A percentile compares a stretch with the other conserved stretches of the same genome.
phyloP scores from a whole-genome alignment of 30 jellyfish, hydroid and myxozoan genomes.

The Aurelia sp. region DNA sequence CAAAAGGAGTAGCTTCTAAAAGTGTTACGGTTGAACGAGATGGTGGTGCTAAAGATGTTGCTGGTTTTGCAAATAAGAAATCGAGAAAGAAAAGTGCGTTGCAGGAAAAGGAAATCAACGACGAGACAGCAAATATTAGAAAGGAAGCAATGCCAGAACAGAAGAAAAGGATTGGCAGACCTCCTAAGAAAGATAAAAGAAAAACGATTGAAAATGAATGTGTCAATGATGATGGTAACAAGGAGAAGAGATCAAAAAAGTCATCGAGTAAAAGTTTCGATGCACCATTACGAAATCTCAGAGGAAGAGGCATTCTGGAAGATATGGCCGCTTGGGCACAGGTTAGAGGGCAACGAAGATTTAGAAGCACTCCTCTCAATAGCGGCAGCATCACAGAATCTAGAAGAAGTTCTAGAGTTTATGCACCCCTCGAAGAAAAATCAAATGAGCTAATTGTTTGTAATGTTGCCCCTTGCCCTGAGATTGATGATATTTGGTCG shows the following conservation, averaged over 20 bases:
- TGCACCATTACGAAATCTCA: neutral
- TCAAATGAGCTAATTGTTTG: constrained; percentile 1
- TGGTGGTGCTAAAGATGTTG: too few relatives aligned
- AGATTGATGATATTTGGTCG: neutral
- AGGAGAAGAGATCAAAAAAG: neutral
- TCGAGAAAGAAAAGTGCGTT: too few relatives aligned
- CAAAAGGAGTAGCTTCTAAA: too few relatives aligned
- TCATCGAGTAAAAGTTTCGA: too few relatives aligned
- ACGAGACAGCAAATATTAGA: too few relatives aligned
- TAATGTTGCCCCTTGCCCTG: constrained; percentile 8
- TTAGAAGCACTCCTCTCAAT: neutral
- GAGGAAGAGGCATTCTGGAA: neutral
- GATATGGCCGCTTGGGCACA: neutral
- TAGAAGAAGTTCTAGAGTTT: neutral
- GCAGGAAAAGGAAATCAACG: too few relatives aligned
- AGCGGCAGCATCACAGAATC: neutral
- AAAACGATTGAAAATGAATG: neutral
- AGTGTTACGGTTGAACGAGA: too few relatives aligned
- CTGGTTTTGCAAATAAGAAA: too few relatives aligned
- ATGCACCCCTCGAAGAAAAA: neutral
- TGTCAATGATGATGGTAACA: neutral
- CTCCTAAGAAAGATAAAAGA: too few relatives aligned
- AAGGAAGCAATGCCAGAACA: too few relatives aligned
- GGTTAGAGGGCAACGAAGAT: neutral
- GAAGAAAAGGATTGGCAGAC: too few relatives aligned